phyloP scores from a whole-genome alignment of 2,888 invertebrate species.

The Amphipoea oculea region DNA sequence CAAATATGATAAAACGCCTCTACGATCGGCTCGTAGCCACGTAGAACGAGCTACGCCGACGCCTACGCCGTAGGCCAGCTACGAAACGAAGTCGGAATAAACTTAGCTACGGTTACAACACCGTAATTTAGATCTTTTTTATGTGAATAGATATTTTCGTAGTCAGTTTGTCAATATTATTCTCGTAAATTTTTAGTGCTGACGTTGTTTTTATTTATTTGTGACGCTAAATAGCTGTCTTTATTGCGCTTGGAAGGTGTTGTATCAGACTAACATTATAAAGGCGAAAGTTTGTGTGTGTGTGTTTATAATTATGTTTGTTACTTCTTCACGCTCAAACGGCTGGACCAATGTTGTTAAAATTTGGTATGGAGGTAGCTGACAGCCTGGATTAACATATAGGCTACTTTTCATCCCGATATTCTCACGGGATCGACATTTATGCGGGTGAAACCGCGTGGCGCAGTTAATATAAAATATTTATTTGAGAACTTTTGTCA shows the following conservation, averaged over 20 bases:
- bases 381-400: too few species aligned
- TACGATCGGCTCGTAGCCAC: conserved; percentile 53
- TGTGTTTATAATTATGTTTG: too few species aligned
- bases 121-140: conserved; percentile 54
- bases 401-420: too few species aligned
- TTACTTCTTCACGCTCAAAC: too few species aligned
- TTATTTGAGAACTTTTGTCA: conserved; percentile 40
- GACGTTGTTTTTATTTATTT: conserved; percentile 53
- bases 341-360: too few species aligned
- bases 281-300: too few species aligned
- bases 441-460: too few species aligned
- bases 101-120: conserved; percentile 43
- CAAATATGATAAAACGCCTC: conserved; percentile 60
- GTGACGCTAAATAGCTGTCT: conserved; percentile 51
- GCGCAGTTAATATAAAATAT: conserved; percentile 17
- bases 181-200: conserved; percentile 52
- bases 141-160: conserved; percentile 52
- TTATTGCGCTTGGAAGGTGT: conserved; percentile 35
- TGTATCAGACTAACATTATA: neutral
- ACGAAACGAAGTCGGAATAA: conserved; percentile 55
- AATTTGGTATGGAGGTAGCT: too few species aligned
- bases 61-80: conserved; percentile 62
- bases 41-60: conserved; percentile 49
- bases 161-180: conserved; percentile 52
- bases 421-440: too few species aligned